phyloP scores from a whole-genome alignment of 2,888 invertebrate species.

The Diogma glabrata region DNA sequence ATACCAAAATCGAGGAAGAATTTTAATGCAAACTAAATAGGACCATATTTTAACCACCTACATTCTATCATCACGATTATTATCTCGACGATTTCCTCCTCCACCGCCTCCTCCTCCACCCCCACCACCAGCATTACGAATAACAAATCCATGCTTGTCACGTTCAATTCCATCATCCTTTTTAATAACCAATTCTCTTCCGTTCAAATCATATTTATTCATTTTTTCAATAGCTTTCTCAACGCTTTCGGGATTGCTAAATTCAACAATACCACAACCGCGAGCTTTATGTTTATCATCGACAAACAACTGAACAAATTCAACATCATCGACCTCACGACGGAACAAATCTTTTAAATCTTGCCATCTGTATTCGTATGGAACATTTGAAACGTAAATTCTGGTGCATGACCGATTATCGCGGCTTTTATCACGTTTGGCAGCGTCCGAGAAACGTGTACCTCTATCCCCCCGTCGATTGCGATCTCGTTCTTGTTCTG shows the following conservation, averaged over 20 bases:
- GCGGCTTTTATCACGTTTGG: constrained; percentile 33
- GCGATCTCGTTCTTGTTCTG: constrained; percentile 37
- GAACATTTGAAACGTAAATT: constrained; percentile 52
- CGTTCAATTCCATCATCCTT: constrained; percentile 68
- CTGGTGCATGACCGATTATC: constrained; percentile 33
- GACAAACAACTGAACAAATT: constrained; percentile 89
- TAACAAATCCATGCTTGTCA: constrained; percentile 51
- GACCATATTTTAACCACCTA: no score
- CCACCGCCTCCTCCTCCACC: not conserved
- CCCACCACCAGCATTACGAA: constrained; percentile 20
- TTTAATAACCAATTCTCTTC: constrained; percentile 86
- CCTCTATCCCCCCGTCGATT: constrained; percentile 52
- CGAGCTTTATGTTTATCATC: constrained; percentile 89
- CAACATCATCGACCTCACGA: constrained; percentile 72
- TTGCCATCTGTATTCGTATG: constrained; percentile 96
- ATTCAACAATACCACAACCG: constrained; percentile 96
- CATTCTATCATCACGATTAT: not conserved
- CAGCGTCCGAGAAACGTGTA: constrained; percentile 39
- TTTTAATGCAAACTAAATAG: no score
- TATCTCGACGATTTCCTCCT: not conserved
- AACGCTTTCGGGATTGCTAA: constrained; percentile 73
- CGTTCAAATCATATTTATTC: constrained; percentile 87
- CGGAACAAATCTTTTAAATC: constrained; percentile 75
- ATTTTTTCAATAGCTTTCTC: constrained; percentile 88
- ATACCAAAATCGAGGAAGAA: not conserved